Evolutionary conservation across 2,797 vertebrate genomes (phyloP), one percentile per base, ranked within the genome.

Genomic region (Taenioides sp.): DNA sequence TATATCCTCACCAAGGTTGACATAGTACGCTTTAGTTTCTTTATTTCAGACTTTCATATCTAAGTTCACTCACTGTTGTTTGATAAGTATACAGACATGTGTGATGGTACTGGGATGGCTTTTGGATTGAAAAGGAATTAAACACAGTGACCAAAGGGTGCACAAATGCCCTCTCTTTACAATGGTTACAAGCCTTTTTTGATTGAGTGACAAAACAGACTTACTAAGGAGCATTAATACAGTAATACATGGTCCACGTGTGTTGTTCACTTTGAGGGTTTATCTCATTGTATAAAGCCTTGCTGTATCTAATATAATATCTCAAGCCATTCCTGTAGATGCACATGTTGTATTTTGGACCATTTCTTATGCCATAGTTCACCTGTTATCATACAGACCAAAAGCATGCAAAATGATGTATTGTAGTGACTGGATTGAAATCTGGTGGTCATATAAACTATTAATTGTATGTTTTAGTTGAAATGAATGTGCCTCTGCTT

Each of bases 401-500:
- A 93, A 91, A 91, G 90, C 89, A 92, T 92, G 92, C 89, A 86
- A 91, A 85, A 87, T 63, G 57, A 90, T 81, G 78, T 88, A 88
- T 90, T 82, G 86, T 90, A 88, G 88, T 90, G 89, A 91, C 87
- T 88, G 91, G 87, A 91, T 88, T 90, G 92, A 85, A 90, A 92
- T 89, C 90, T 89, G 91, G 90, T 91, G 89, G 88, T 90, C 83
- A 91, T 88, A 90, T 86, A 87, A 80, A 88, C 81, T 90, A 92
- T 91, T 91, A 91, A 90, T 88, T 91, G 87, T 92, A 87, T 89
- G 89, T 92, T 90, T 90, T 90, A 85, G 87, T 91, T 92, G 63
- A 86, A 90, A 92, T 92, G 87, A 92, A 91, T 92, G 92, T 93
- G 92, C 91, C 92, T 93, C 92, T 88, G 91, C 92, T 92, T 92